Evolutionary conservation across 2,113 vertebrate species (phyloP).

Genomic region (Leptobrachium leishanense): DNA sequence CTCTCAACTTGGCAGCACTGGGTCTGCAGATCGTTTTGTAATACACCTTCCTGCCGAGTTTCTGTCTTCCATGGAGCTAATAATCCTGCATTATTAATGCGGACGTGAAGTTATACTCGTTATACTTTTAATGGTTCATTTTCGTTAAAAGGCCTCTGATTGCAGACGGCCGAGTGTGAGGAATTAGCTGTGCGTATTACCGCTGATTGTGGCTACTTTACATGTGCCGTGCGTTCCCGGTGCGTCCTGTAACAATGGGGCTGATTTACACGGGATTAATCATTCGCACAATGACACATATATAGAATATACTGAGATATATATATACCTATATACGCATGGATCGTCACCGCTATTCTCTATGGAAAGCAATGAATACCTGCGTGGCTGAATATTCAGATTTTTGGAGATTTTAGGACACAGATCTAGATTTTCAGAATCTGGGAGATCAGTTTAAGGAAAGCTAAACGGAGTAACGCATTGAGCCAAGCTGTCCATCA

Average conservation of each 20-base stretch:
- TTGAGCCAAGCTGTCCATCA: no score
- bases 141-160: conserved; percentile 10
- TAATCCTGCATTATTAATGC: neutral
- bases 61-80: conserved; percentile 7
- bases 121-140: neutral
- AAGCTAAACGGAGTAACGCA: no score
- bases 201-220: conserved; percentile 3
- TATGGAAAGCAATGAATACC: no score
- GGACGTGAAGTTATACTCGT: neutral
- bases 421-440: no score
- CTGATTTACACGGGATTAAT: neutral
- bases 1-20: no score
- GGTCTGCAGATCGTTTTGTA: no score
- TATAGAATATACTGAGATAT: no score
- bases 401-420: no score
- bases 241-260: neutral
- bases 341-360: neutral
- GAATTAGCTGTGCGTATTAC: neutral
- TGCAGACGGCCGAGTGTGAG: neutral
- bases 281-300: neutral
- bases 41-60: no score
- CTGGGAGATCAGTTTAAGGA: no score
- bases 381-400: no score
- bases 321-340: neutral
- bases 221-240: neutral